Evolutionary conservation across 2,888 invertebrate species (phyloP).

Genomic region (Cecidostiba fungosa): DNA sequence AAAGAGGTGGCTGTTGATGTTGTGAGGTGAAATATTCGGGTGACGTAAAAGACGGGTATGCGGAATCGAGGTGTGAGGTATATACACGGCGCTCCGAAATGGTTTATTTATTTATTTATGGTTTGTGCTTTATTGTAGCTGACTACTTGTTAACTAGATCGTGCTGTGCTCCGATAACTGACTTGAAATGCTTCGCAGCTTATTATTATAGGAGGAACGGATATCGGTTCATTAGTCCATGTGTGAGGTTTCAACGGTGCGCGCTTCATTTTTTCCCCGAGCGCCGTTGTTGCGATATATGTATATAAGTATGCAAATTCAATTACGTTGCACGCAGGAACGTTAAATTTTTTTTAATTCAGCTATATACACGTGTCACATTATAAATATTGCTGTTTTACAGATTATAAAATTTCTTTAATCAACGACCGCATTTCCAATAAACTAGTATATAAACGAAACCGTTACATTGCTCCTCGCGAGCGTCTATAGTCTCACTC

Average conservation of each 20-base stretch:
- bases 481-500: constrained; percentile 4
- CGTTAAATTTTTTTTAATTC: not conserved
- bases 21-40: not conserved
- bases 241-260: not conserved
- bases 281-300: not conserved
- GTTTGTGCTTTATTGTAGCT: not conserved
- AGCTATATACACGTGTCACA: not conserved
- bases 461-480: not conserved
- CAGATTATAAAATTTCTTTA: not conserved
- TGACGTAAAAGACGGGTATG: not conserved
- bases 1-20: not conserved
- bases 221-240: not conserved
- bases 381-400: not conserved
- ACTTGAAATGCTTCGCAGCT: not conserved
- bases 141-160: not conserved
- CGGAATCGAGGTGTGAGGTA: not conserved
- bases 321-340: not conserved
- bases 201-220: not conserved
- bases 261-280: not conserved
- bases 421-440: no score
- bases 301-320: not conserved
- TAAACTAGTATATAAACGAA: no score
- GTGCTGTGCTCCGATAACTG: not conserved
- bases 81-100: not conserved
- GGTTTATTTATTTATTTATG: not conserved